A percentile compares a stretch with the other conserved stretches of the same genome.
These are phyloP conservation scores for Metellina segmentata DNA, from an alignment of 2,888 invertebrate genomes.

Conservation along the genomic window DNA sequence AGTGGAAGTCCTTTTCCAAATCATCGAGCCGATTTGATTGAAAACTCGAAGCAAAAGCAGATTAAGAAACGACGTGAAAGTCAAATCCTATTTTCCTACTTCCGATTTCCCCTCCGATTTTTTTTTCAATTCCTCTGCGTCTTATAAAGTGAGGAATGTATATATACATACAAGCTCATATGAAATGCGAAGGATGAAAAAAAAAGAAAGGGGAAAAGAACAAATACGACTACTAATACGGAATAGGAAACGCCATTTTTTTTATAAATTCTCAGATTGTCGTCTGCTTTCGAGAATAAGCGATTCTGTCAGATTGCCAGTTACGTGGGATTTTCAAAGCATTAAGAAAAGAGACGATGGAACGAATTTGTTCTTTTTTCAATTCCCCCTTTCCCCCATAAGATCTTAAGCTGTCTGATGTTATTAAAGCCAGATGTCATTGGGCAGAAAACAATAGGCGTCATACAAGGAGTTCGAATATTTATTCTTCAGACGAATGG, in stretches of 20 bases:
- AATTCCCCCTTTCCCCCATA: conserved; percentile 18
- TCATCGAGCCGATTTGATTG: conserved; percentile 76
- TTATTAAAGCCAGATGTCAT: conserved; percentile 76
- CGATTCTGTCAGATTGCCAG: conserved; percentile 72
- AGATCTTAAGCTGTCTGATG: conserved; percentile 72
- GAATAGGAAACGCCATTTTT: conserved; percentile 36
- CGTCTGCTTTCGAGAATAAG: conserved; percentile 66
- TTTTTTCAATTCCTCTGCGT: neutral
- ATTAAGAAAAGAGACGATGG: conserved; percentile 62
- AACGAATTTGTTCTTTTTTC: conserved; percentile 55
- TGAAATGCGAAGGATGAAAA: neutral
- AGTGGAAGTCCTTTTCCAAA: conserved; percentile 74
- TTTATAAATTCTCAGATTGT: conserved; percentile 44
- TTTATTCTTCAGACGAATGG: conserved; percentile 36
- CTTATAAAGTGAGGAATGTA: conserved; percentile 19
- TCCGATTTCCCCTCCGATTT: conserved; percentile 14
- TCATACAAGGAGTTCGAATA: conserved; percentile 73
- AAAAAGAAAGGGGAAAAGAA: conserved; percentile 26
- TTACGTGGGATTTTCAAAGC: conserved; percentile 69
- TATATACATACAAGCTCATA: conserved; percentile 21
- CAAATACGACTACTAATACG: conserved; percentile 52
- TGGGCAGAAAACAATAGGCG: conserved; percentile 74
- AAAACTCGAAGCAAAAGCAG: conserved; percentile 72
- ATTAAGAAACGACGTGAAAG: conserved; percentile 72
- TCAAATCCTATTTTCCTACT: conserved; percentile 70